Evolutionary conservation across 2,113 vertebrate species (phyloP), one percentile per base, ranked within the genome.

Genomic region (Podarcis cretensis): DNA sequence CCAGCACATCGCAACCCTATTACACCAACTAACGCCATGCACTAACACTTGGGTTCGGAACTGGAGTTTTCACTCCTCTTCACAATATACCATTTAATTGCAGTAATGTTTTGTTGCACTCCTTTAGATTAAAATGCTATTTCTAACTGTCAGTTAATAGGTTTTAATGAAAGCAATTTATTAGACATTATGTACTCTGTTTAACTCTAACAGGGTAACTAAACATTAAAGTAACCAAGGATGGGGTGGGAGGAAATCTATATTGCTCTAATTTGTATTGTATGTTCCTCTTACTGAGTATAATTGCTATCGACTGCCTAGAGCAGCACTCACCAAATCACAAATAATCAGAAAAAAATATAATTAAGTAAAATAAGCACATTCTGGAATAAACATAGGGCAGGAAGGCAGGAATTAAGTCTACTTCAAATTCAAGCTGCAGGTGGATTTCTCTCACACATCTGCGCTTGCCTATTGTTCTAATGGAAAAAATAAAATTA

Each of bases 241-340:
- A 89, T 68, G 74, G 81, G 81, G 82, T 84, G 91, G 90, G 85
- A 83, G 92, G 10, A 96, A 96, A 97, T 97, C 97, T 97, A 96
- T 97, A 97, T 95, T 89, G 83, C 94, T 96, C 94, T 97, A 97
- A 97, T 97, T 97, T 97, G 96, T 96, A 95, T 97, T 96, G 95
- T 97, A 94, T 95, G 96, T 95, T 97, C 96, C 96, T 97, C 94
- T 96, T 94, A 96, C 92, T 93, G 95, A 96, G 95, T 94, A 92
- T 96, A 97, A 97, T 97, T 97, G 96, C 95, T 97, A 97, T 96
- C 95, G 97, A 97, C 95, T 97, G 95, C 95, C 94, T 96, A 95
- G 96, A 97, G 96, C 95, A 92, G 92, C 91, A 93, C 95, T 96
- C 89, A 93, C 91, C 95, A 94, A 96, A 95, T 91, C 94, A 94